Percentiles rank a stretch among this genome's conserved stretches.
Evolutionary conservation across 1,140 invertebrate species (phyloP).

Genomic region (Drosophila biarmipes): DNA sequence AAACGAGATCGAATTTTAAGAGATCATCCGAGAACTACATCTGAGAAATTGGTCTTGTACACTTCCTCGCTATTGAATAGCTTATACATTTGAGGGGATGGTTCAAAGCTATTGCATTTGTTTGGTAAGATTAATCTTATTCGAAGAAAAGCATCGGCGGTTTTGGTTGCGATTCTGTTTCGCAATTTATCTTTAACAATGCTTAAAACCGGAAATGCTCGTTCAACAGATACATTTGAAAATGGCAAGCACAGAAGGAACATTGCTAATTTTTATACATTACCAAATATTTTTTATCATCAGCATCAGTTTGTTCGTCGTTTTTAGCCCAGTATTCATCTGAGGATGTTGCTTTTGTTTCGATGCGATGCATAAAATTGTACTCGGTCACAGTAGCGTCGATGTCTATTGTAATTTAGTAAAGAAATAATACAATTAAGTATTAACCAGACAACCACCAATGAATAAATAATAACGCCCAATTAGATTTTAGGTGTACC

Average conservation of each 20-base stretch:
- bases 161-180: conserved; percentile 1
- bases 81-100: not conserved
- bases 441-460: no score
- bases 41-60: not conserved
- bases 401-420: no score
- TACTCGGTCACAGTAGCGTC: not conserved
- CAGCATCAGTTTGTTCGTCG: not conserved
- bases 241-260: conserved; percentile 3
- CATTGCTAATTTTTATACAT: not conserved
- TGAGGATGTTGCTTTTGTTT: not conserved
- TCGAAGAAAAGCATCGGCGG: conserved; percentile 1
- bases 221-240: conserved; percentile 1
- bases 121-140: not conserved
- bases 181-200: not conserved
- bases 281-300: not conserved
- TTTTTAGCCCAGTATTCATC: not conserved
- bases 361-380: not conserved
- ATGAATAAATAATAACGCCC: no score
- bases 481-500: no score
- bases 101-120: conserved; percentile 2
- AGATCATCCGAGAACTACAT: not conserved
- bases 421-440: no score
- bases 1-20: not conserved
- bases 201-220: not conserved
- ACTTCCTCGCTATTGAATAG: not conserved